phyloP scores from a whole-genome alignment of 2,113 vertebrate genomes.

The Phodopus roborovskii region DNA sequence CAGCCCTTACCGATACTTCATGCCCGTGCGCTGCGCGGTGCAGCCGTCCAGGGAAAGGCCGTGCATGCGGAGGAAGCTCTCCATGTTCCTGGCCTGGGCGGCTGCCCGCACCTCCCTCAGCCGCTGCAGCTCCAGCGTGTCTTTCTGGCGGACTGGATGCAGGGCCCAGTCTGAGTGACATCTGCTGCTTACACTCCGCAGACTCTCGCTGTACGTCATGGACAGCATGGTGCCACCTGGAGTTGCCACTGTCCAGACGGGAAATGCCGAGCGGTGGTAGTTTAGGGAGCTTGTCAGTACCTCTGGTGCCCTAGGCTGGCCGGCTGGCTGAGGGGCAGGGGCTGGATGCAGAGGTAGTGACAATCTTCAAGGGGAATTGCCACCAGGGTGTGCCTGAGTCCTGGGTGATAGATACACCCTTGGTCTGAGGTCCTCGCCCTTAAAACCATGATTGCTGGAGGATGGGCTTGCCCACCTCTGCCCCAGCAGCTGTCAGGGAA shows the following conservation, averaged over 20 bases:
- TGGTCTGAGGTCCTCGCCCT: not conserved
- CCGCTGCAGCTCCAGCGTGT: conserved; percentile 92
- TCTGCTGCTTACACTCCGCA: conserved; percentile 95
- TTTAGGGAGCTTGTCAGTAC: not conserved
- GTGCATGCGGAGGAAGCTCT: conserved; percentile 98
- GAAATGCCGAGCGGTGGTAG: not conserved
- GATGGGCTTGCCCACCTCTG: not conserved
- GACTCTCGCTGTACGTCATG: conserved; percentile 98
- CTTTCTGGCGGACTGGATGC: conserved; percentile 89
- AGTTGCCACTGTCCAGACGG: conserved; percentile 87
- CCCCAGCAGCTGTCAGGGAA: not conserved
- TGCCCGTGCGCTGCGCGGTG: conserved; percentile 94
- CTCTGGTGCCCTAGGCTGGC: not conserved
- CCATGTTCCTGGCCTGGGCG: conserved; percentile 95
- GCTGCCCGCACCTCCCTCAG: conserved; percentile 94
- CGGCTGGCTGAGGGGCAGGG: not conserved
- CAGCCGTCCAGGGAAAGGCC: conserved; percentile 94
- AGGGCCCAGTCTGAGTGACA: conserved; percentile 96
- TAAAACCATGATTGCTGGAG: not conserved
- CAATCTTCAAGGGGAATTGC: not conserved
- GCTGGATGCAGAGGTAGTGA: not conserved
- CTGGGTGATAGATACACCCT: not conserved
- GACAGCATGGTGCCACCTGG: conserved; percentile 93
- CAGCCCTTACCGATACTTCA: conserved; percentile 97
- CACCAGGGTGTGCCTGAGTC: not conserved